Percentiles rank a stretch among this genome's conserved stretches.
Evolutionary conservation across 2,888 invertebrate species (phyloP).

Genomic region (Eueremaeus valkanovi): DNA sequence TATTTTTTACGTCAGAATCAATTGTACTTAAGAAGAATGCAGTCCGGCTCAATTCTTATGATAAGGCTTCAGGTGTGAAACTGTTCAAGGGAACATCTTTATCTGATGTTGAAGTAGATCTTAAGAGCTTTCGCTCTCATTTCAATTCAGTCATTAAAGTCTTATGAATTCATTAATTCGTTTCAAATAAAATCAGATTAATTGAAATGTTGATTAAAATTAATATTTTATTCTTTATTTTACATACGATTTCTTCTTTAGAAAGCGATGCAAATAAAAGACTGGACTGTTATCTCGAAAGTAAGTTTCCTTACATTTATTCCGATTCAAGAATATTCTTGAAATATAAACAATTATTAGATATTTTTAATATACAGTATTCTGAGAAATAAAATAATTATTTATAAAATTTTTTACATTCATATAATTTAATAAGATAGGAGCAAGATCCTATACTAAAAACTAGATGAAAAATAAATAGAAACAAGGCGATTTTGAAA

Average conservation of each 20-base stretch:
- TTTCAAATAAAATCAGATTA: too few species aligned
- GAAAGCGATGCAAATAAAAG: neutral
- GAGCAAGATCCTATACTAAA: neutral
- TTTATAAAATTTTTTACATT: neutral
- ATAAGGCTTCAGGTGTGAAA: too few species aligned
- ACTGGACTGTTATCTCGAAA: slow-evolving; percentile 6
- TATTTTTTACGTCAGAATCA: too few species aligned
- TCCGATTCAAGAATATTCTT: neutral
- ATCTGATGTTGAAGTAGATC: too few species aligned
- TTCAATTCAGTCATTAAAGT: too few species aligned
- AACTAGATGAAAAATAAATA: too few species aligned
- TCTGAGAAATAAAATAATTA: neutral
- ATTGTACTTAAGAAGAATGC: too few species aligned
- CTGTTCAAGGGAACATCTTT: too few species aligned
- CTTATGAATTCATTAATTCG: too few species aligned
- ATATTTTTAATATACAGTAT: neutral
- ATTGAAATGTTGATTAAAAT: neutral
- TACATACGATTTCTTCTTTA: neutral
- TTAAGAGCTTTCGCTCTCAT: too few species aligned
- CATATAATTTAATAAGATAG: neutral
- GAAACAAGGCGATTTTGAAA: too few species aligned
- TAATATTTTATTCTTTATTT: neutral
- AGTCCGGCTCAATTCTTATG: too few species aligned
- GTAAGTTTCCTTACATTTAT: neutral
- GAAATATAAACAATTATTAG: neutral